Evolutionary conservation across 2,113 vertebrate genomes (phyloP), one percentile per base, ranked within the genome.

Genomic region (Leucopsar rothschildi): DNA sequence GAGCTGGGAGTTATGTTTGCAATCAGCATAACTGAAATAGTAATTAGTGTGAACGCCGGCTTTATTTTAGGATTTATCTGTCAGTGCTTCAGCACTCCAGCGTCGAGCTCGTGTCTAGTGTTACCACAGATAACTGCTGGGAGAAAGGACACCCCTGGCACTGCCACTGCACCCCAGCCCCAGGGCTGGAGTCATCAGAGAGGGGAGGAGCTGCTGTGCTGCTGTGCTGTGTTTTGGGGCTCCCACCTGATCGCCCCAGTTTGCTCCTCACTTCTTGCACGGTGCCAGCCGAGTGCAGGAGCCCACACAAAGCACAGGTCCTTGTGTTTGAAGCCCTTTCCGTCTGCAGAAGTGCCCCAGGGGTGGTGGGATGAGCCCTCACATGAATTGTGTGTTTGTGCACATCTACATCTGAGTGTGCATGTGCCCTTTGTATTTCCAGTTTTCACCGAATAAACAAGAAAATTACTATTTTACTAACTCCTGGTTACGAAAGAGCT

Each of bases 11-110:
- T 66, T 64, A 7, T 2, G 61, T 88, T 92, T 90, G 92, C 93
- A 63, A 11, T 92, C 91, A 42, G 57, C 1, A 6, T 68, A 82
- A 69, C 95, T 75, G 93, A 90, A 96, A 94, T 87, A 92, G 88
- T 93, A 75, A 92, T 96, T 93, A 88, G 56, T 15, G 70, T 92
- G 95, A 93, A 73, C 57, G 1, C 65, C 55, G 45, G 86, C 96
- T 96, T 94, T 97, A 96, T 97, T 97, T 97, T 97, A 44, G 92
- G 91, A 49, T 40, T 49, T 31, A 15, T 93, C 93, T 45, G 86
- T 97, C 97, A 97, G 93, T 75, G 91, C 95, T 95, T 91, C 10
- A 86, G 93, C 77, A 24, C 85, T 85, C 71, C 29, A 29, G 88
- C 63, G 22, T 70, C 35, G 11, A 88, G 86, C 93, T 91, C 6